Evolutionary conservation across 1,140 invertebrate genomes (phyloP), one percentile per base, ranked within the genome.

Genomic region (Apocrypta bakeri): DNA sequence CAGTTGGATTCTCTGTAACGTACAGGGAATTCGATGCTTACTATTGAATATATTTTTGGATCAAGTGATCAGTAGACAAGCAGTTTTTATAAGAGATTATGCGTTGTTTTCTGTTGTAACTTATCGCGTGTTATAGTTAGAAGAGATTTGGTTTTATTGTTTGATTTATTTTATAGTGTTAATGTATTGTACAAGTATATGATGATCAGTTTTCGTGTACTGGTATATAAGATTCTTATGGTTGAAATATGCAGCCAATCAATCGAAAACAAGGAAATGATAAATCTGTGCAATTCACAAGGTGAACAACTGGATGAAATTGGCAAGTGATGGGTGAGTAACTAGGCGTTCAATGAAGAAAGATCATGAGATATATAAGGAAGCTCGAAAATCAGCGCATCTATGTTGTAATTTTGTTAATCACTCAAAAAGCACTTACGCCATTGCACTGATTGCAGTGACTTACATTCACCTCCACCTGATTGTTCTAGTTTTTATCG

Each of bases 1-100:
- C 83, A 95, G 90, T 87, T 96, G 95, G 37, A 97, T 95, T 81
- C 96, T 93, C 96, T 97, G 92, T 0, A 92, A 66, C 14, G 0
- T 0, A 74, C 24, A 17, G 24, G 63, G 25, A 9, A 42, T 6
- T 17, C 48, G n/a, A 14, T 25, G 71, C 11, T 56, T 73, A 24
- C 37, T 73, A 7, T 8, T 7, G 1, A n/a, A 17, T 56, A 56
- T n/a, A 4, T 56, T 56, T 56, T n/a, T 6, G 25, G 9, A 9
- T 66, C 63, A 25, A 66, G 63, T 66, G 24, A 25, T 56, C n/a
- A n/a, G n/a, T n/a, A 48, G 61, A 64, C 25, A 64, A 64, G 63
- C 63, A 9, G 14, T 25, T 66, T 64, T 21, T 6, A 56, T 56
- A 7, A 56, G 7, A 66, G 8, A 27, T 66, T 27, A 25, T 66